Percentiles rank a stretch among this genome's conserved stretches.
Evolutionary conservation across 2,888 invertebrate genomes (phyloP).

Genomic region (Syrphus vitripennis): DNA sequence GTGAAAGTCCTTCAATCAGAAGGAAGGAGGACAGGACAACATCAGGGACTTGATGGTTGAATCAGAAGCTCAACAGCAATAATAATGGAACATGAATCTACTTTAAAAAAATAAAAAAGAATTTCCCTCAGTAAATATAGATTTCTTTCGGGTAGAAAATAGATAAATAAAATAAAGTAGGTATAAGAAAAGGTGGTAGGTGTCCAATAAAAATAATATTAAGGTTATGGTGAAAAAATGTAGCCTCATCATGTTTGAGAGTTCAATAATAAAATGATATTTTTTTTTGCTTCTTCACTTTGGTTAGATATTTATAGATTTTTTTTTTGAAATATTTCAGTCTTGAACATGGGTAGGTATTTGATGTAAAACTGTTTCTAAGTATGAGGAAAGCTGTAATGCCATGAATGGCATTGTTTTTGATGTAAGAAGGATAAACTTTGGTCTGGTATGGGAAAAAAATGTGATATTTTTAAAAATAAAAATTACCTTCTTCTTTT

Average conservation of each 20-base stretch:
- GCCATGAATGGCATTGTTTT: no score
- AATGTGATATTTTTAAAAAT: no score
- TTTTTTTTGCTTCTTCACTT: slow-evolving; percentile 15
- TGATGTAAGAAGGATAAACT: no score
- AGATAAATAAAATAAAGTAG: neutral
- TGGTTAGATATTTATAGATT: no score
- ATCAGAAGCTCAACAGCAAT: neutral
- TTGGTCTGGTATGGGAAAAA: no score
- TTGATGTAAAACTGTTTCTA: neutral
- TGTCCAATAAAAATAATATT: neutral
- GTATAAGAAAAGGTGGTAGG: no score
- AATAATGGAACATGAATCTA: slow-evolving; percentile 5
- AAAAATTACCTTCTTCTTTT: no score
- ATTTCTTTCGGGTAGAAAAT: neutral
- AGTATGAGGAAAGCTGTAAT: no score
- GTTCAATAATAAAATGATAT: slow-evolving; percentile 53
- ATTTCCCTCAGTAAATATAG: slow-evolving; percentile 23
- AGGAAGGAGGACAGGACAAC: neutral
- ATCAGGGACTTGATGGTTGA: neutral
- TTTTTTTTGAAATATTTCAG: slow-evolving; percentile 41
- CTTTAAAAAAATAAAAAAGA: no score
- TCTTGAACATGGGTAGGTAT: slow-evolving; percentile 15
- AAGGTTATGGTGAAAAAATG: slow-evolving; percentile 2
- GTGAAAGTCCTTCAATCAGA: neutral
- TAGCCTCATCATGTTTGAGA: slow-evolving; percentile 33